Percentiles rank a stretch among this genome's conserved stretches.
Conservation (phyloP, 2,888 invertebrate genomes). For the Teleogryllus oceanicus region DNA sequence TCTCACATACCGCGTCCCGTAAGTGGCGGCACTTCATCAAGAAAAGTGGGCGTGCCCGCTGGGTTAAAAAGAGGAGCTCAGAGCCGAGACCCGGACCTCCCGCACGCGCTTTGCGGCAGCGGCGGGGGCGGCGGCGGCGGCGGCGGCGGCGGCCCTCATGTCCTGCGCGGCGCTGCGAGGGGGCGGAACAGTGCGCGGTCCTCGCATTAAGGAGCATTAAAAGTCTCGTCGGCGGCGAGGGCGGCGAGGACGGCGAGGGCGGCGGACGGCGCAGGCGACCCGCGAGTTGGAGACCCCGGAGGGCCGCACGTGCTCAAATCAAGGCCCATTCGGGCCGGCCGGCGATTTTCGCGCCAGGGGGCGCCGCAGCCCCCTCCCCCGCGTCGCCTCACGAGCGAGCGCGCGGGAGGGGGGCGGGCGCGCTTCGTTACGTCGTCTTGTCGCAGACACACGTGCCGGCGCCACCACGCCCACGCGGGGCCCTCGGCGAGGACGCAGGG, state of each 20-base stretch:
- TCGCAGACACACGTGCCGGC: not conserved
- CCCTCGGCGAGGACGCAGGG: not conserved
- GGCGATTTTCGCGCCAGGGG: conserved; percentile 2
- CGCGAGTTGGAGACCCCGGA: not conserved
- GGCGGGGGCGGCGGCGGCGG: no score
- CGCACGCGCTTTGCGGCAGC: no score
- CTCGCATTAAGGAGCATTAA: not conserved
- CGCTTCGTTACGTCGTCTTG: conserved; percentile 18
- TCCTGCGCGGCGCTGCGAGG: not conserved
- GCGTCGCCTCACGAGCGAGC: no score
- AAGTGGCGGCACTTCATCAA: no score
- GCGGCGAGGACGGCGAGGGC: not conserved
- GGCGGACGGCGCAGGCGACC: not conserved
- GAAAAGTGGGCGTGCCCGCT: no score
- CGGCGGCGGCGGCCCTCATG: not conserved
- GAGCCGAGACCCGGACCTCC: no score
- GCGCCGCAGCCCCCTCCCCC: not conserved
- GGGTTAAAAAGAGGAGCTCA: no score
- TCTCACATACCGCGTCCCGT: no score
- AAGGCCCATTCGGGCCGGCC: not conserved
- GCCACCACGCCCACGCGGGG: not conserved
- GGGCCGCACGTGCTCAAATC: conserved; percentile 7
- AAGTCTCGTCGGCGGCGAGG: not conserved
- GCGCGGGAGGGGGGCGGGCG: not conserved
- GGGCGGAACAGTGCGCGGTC: no score